Base-by-base conservation (phyloP, 2,888 invertebrate species). In the Cheilosia impressa region DNA sequence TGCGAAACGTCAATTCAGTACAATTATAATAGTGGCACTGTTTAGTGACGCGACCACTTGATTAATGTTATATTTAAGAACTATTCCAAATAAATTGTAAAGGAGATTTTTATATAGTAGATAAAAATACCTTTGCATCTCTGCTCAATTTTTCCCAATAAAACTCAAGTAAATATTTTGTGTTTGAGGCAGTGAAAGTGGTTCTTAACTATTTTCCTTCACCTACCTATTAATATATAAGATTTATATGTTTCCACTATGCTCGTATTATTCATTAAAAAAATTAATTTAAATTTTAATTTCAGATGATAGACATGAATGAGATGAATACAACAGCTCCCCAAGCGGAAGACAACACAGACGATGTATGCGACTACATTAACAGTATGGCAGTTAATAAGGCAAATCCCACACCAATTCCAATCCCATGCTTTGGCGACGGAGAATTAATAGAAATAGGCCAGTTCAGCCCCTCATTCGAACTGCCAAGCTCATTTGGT, bases 221-320 rank as follows among this genome's bases (percentile, higher is more conserved):
- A 2, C 22, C 22, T 22, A 22, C 2, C 2, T 22, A 22, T 22
- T 2, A n/a, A n/a, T n/a, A n/a, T 22, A 22, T 22, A 22, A 22
- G 22, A 22, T 22, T 27, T 27, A 1, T 1, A 27, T 1, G 6
- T 6, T 27, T 7, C 1, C 27, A 45, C 4, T 45, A 17, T n/a
- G 43, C n/a, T 15, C 6, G 13, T 7, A 45, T n/a, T 7, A 45
- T 27, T n/a, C 7, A n/a, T 5, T 22, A 0, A 45, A 3, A 45
- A 19, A 24, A 5, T 24, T n/a, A n/a, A n/a, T n/a, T n/a, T n/a
- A n/a, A 19, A 17, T 43, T 77, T 24, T 2, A 19, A 15, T 78
- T 78, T 47, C 78, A 78, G 78, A 71, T 63, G 55, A 57, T 78
- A n/a, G 69, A 63, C 43, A 19, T 57, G 9, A 50, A 71, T 31